Conservation (phyloP, 2,888 invertebrate species). For the Drosophila mercatorum region DNA sequence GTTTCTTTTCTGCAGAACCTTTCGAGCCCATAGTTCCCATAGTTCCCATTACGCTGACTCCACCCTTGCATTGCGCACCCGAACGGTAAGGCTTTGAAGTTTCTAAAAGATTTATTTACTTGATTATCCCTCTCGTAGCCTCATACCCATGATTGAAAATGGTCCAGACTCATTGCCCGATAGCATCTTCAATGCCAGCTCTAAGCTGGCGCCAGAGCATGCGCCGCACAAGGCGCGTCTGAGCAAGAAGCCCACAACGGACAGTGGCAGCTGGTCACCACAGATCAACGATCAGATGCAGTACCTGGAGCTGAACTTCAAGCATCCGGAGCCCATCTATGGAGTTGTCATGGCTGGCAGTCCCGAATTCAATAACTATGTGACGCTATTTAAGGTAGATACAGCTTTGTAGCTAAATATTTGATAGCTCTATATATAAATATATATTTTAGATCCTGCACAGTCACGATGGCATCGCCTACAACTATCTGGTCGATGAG, state of each 20-base stretch:
- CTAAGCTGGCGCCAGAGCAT: slow-evolving; percentile 85
- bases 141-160: slow-evolving; percentile 84
- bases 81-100: slow-evolving; percentile 77
- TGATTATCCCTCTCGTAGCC: slow-evolving; percentile 46
- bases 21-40: slow-evolving; percentile 33
- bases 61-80: slow-evolving; percentile 85
- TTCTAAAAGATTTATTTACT: neutral
- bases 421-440: neutral
- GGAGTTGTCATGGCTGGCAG: slow-evolving; percentile 91
- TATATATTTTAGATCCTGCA: slow-evolving; percentile 85
- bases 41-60: slow-evolving; percentile 82
- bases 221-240: slow-evolving; percentile 86
- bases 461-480: slow-evolving; percentile 88
- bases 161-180: slow-evolving; percentile 85
- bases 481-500: slow-evolving; percentile 87
- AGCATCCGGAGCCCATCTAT: slow-evolving; percentile 88
- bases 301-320: slow-evolving; percentile 89
- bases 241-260: slow-evolving; percentile 77
- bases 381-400: slow-evolving; percentile 89
- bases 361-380: slow-evolving; percentile 89
- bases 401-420: neutral
- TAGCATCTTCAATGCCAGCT: slow-evolving; percentile 87
- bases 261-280: slow-evolving; percentile 89
- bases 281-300: slow-evolving; percentile 87
- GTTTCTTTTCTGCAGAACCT: slow-evolving; percentile 14